A percentile compares a stretch with the other conserved stretches of the same genome.
Conservation (phyloP, 2,888 invertebrate genomes). For the Thymelicus sylvestris region DNA sequence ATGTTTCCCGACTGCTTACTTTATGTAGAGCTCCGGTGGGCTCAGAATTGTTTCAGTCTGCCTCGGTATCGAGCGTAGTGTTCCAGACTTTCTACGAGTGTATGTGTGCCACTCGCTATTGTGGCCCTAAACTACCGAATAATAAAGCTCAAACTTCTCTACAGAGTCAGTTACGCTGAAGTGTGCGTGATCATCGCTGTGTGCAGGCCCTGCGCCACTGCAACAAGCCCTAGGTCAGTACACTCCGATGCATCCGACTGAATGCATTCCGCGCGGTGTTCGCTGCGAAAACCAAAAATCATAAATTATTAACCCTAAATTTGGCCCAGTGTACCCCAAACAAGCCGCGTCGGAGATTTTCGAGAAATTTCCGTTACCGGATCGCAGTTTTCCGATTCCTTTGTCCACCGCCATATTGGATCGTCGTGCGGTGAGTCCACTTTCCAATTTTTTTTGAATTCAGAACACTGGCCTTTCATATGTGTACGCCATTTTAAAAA, state of each 20-base stretch:
- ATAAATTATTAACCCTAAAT: slow-evolving; percentile 34
- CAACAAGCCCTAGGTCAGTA: slow-evolving; percentile 61
- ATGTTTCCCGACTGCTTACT: slow-evolving; percentile 27
- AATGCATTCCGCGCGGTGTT: slow-evolving; percentile 50
- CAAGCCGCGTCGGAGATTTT: background rate
- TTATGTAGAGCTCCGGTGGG: slow-evolving; percentile 37
- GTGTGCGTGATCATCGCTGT: slow-evolving; percentile 46
- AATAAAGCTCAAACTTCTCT: slow-evolving; percentile 23
- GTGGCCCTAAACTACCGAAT: slow-evolving; percentile 34
- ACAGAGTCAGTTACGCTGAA: background rate
- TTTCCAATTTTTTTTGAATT: slow-evolving; percentile 59
- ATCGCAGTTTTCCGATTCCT: slow-evolving; percentile 43
- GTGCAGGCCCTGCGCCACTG: slow-evolving; percentile 56
- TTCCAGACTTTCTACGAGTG: slow-evolving; percentile 37
- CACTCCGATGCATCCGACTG: slow-evolving; percentile 53
- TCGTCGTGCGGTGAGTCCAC: slow-evolving; percentile 58
- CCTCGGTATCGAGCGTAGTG: slow-evolving; percentile 46
- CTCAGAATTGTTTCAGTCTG: slow-evolving; percentile 44
- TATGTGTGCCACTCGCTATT: slow-evolving; percentile 21
- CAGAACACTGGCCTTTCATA: slow-evolving; percentile 40
- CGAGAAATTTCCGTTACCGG: slow-evolving; percentile 13
- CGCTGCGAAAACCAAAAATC: slow-evolving; percentile 46
- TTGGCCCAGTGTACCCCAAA: slow-evolving; percentile 18
- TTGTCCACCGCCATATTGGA: slow-evolving; percentile 65
- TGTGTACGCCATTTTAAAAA: slow-evolving; percentile 48